phyloP scores from a whole-genome alignment of 2,888 invertebrate genomes.

The Aromia moschata region DNA sequence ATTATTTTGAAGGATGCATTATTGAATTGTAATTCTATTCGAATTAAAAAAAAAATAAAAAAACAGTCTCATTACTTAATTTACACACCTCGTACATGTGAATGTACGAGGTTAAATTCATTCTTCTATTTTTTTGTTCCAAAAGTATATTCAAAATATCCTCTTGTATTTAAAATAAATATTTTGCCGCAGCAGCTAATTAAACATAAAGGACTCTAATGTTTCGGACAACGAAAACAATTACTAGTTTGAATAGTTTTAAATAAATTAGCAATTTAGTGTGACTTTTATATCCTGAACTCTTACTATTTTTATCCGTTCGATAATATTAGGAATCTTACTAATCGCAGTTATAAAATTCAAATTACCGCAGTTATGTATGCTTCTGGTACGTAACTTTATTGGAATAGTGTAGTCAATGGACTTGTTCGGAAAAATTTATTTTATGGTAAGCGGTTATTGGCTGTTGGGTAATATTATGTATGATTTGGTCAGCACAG shows the following conservation, averaged over 20 bases:
- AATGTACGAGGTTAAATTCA: too few species aligned
- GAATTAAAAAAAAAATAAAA: too few species aligned
- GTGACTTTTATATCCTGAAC: neutral
- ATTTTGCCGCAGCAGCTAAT: neutral
- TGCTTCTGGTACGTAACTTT: neutral
- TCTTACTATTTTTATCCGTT: neutral
- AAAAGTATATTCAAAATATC: too few species aligned
- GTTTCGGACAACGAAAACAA: neutral
- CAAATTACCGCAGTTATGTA: neutral
- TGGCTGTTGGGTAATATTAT: neutral
- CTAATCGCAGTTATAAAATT: neutral
- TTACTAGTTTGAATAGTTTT: constrained; percentile 6
- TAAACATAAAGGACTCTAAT: neutral
- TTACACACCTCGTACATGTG: too few species aligned
- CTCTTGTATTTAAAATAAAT: neutral
- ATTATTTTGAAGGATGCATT: too few species aligned
- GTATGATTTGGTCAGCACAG: neutral
- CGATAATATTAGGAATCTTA: neutral
- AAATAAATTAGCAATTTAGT: constrained; percentile 17
- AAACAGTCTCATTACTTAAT: too few species aligned
- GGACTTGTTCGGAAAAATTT: neutral
- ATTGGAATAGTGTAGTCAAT: neutral
- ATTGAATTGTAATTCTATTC: too few species aligned
- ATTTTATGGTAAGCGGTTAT: neutral
- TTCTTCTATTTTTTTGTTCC: too few species aligned